Percentiles rank a stretch among this genome's conserved stretches.
These are phyloP conservation scores for Petrolisthes manimaculis DNA, from an alignment of 2,888 invertebrate genomes.

Conservation along the genomic window DNA sequence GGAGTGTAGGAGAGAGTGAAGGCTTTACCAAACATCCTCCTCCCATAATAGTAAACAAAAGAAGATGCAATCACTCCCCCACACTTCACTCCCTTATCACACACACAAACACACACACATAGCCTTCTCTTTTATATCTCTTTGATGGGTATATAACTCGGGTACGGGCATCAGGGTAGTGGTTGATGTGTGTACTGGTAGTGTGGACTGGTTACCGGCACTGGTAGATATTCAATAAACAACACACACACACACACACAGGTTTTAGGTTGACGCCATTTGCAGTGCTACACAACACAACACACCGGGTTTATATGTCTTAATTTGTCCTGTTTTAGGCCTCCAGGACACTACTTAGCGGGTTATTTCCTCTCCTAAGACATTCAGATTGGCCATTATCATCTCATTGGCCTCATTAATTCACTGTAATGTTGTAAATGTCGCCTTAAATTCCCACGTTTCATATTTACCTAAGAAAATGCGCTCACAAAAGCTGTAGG, in stretches of 20 bases:
- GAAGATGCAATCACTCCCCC: not conserved
- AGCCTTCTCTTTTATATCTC: no score
- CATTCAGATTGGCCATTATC: slow-evolving; percentile 15
- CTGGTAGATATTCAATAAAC: slow-evolving; percentile 31
- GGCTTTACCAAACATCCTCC: no score
- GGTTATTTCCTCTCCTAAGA: not conserved
- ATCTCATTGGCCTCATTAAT: not conserved
- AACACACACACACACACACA: slow-evolving; percentile 28
- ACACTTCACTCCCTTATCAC: not conserved
- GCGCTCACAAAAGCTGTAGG: slow-evolving; percentile 65
- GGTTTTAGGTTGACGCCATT: slow-evolving; percentile 52
- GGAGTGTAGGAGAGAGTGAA: no score
- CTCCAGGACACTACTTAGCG: not conserved
- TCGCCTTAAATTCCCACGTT: slow-evolving; percentile 38
- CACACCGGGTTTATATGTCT: slow-evolving; percentile 41
- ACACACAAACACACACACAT: not conserved
- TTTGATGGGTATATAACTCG: not conserved
- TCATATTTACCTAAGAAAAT: slow-evolving; percentile 65
- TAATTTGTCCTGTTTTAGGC: slow-evolving; percentile 24
- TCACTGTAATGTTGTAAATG: not conserved
- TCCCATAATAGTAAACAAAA: no score
- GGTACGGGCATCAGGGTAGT: no score
- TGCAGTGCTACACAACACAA: slow-evolving; percentile 52
- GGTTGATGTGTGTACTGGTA: no score
- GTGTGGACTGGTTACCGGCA: slow-evolving; percentile 3